Conservation (phyloP, 2,113 vertebrate genomes). For the Procavia capensis region DNA sequence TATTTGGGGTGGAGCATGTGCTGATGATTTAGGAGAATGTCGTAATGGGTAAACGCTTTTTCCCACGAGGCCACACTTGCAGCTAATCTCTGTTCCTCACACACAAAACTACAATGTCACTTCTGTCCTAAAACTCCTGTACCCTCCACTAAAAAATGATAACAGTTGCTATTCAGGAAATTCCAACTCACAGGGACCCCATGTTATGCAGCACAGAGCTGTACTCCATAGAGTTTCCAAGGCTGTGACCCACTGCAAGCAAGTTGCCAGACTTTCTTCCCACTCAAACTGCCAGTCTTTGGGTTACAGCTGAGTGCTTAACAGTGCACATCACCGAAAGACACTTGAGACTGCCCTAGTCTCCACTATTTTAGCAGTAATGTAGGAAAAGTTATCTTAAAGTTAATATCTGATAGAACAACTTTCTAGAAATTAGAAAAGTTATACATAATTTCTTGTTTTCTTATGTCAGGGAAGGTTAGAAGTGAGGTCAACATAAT, state of each 20-base stretch:
- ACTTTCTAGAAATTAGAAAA: neutral
- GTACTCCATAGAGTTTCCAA: no score
- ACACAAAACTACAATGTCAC: rapidly evolving
- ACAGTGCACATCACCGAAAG: neutral
- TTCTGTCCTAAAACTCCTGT: neutral
- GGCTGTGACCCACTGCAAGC: no score
- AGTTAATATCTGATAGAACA: no score
- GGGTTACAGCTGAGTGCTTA: neutral
- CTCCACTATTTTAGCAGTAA: neutral
- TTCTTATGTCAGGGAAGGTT: rapidly evolving
- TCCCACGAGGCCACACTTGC: rapidly evolving
- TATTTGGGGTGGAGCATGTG: rapidly evolving
- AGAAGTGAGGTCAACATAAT: neutral
- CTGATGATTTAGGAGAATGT: rapidly evolving
- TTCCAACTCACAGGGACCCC: no score
- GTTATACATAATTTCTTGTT: rapidly evolving
- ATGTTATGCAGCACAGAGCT: no score
- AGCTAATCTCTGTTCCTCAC: rapidly evolving
- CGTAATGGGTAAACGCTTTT: rapidly evolving
- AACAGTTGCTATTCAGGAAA: no score
- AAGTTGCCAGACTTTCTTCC: no score
- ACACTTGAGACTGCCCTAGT: neutral
- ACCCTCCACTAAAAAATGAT: no score
- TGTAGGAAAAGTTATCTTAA: neutral
- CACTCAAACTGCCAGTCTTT: neutral